Evolutionary conservation across 2,113 vertebrate genomes (phyloP).

Genomic region (Bujurquina vittata): DNA sequence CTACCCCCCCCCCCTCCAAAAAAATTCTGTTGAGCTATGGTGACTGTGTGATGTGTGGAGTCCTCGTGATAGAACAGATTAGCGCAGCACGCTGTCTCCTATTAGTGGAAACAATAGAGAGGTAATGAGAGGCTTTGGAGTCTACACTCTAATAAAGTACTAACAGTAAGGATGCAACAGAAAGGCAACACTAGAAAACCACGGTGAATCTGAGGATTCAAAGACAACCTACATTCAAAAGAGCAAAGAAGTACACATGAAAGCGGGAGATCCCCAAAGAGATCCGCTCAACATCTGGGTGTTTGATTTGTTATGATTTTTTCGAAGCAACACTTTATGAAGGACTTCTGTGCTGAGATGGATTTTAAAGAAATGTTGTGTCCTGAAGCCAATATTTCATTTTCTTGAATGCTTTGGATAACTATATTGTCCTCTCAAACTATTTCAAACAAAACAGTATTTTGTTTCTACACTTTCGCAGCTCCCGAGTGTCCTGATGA

Average conservation of each 20-base stretch:
- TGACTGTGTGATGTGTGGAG: constrained; percentile 36
- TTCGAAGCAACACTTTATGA: background rate
- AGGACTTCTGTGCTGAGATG: background rate
- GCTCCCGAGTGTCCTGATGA: accelerated
- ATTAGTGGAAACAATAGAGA: constrained; percentile 50
- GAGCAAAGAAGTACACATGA: background rate
- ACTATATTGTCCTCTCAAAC: background rate
- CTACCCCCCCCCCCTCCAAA: background rate
- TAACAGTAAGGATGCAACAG: constrained; percentile 17
- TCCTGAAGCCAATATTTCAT: background rate
- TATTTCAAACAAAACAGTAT: background rate
- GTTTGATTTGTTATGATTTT: background rate
- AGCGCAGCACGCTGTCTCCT: constrained; percentile 52
- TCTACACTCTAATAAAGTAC: constrained; percentile 9
- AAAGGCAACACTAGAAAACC: background rate
- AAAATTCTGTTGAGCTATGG: background rate
- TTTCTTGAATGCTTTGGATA: background rate
- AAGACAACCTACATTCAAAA: background rate
- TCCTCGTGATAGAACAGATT: constrained; percentile 56
- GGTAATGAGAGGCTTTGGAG: constrained; percentile 55
- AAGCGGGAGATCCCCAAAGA: background rate
- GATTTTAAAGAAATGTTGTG: background rate
- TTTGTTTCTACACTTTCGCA: background rate
- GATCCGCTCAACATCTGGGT: background rate
- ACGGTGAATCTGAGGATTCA: constrained; percentile 16